phyloP scores from a whole-genome alignment of 2,797 vertebrate species.

The Bradypodion pumilum region DNA sequence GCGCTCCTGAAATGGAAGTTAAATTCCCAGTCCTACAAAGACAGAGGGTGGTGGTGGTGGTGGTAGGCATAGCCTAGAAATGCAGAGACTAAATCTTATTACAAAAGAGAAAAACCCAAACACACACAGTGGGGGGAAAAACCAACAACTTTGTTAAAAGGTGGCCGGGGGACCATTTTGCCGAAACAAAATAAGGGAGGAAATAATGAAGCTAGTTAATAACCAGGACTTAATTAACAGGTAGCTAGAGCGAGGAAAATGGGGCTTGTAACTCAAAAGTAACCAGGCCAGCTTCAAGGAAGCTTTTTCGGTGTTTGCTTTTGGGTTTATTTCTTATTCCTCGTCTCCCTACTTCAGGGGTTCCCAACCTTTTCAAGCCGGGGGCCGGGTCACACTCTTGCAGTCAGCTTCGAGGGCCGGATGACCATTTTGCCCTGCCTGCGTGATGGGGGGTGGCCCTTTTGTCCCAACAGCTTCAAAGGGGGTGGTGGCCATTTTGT shows the following conservation, averaged over 20 bases:
- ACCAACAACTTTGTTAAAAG: not conserved
- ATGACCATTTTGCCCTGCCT: no score
- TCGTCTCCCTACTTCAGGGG: no score
- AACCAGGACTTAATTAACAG: constrained; percentile 30
- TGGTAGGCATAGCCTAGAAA: not conserved
- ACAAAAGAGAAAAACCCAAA: not conserved
- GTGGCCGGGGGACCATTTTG: not conserved
- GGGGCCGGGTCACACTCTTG: no score
- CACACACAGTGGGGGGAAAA: not conserved
- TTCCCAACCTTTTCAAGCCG: no score
- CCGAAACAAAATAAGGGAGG: constrained; percentile 3
- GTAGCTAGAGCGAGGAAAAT: constrained; percentile 35
- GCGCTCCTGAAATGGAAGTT: no score
- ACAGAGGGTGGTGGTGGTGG: no score
- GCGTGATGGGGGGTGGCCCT: no score
- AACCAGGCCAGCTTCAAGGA: not conserved
- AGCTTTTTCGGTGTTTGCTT: not conserved
- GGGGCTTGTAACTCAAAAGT: not conserved
- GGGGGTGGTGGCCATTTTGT: no score
- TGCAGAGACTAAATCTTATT: not conserved
- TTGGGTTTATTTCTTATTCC: not conserved
- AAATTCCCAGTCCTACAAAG: no score
- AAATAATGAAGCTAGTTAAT: constrained; percentile 29
- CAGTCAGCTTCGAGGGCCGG: no score
- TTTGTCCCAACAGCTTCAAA: no score